Conservation (phyloP, 1,140 invertebrate genomes). For the Orchestia grillus region DNA sequence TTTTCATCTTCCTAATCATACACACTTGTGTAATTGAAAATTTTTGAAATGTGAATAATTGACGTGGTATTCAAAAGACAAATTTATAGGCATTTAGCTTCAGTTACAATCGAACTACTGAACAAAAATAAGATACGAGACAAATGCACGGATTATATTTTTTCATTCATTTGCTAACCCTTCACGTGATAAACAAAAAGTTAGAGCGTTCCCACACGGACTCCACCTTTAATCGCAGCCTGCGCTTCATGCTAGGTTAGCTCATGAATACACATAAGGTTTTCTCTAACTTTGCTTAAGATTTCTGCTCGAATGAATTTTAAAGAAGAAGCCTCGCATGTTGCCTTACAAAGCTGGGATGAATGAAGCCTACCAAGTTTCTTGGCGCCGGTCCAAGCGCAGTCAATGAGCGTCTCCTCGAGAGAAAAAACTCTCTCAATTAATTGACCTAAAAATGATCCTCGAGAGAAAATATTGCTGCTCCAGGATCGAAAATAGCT, state of each 20-base stretch:
- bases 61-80: neutral
- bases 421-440: neutral
- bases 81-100: neutral
- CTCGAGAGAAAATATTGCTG: constrained; percentile 30
- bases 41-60: no score
- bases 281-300: neutral
- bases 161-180: neutral
- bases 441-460: constrained; percentile 53
- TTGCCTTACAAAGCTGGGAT: neutral
- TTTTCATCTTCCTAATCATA: no score
- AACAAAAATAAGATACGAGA: neutral
- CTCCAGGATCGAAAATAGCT: constrained; percentile 47
- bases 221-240: neutral
- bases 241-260: neutral
- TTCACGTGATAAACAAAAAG: neutral
- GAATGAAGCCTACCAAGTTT: constrained; percentile 9
- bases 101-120: no score
- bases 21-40: no score
- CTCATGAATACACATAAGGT: constrained; percentile 1
- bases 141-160: neutral
- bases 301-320: neutral
- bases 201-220: neutral
- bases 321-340: neutral
- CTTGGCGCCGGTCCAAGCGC: neutral
- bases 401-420: constrained; percentile 17